Conservation (phyloP, 2,888 invertebrate genomes). For the Nesidiocoris tenuis region DNA sequence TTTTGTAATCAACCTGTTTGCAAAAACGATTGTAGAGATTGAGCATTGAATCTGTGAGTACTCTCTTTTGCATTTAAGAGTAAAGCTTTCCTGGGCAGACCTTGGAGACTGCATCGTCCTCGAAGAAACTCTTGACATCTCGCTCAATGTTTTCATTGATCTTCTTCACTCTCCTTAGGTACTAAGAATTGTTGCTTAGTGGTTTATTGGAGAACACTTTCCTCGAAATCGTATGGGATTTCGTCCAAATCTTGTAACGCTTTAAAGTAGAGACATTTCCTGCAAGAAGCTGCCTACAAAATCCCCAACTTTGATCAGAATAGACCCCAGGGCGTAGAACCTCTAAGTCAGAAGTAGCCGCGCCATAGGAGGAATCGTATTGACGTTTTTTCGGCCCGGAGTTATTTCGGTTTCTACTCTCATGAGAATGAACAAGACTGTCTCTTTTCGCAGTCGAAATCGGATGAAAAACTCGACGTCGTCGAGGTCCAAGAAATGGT, state of each 20-base stretch:
- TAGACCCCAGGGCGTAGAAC: slow-evolving; percentile 46
- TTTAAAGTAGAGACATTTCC: slow-evolving; percentile 47
- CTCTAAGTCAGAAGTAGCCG: slow-evolving; percentile 48
- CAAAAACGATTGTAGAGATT: slow-evolving; percentile 7
- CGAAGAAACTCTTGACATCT: slow-evolving; percentile 23
- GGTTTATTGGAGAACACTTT: slow-evolving; percentile 20
- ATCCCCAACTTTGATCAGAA: slow-evolving; percentile 46
- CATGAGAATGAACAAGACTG: too few relatives aligned
- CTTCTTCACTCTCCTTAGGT: slow-evolving; percentile 20
- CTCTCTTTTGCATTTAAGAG: slow-evolving; percentile 35
- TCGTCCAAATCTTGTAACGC: too few relatives aligned
- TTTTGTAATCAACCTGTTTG: slow-evolving; percentile 14
- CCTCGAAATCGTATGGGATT: slow-evolving; percentile 16
- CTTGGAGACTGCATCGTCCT: slow-evolving; percentile 36
- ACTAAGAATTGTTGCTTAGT: slow-evolving; percentile 15
- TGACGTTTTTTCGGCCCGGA: too few relatives aligned
- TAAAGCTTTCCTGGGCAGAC: slow-evolving; percentile 43
- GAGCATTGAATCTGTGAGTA: slow-evolving; percentile 27
- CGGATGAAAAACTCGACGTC: too few relatives aligned
- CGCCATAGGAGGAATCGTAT: background rate
- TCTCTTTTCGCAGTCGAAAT: too few relatives aligned
- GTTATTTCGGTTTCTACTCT: too few relatives aligned
- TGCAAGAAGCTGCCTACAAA: slow-evolving; percentile 47
- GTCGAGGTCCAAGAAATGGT: too few relatives aligned
- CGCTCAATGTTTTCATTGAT: slow-evolving; percentile 10